Percentiles rank a stretch among this genome's conserved stretches.
Conservation (phyloP, 92 coral and sea anemone genomes). For the Ricordea florida region DNA sequence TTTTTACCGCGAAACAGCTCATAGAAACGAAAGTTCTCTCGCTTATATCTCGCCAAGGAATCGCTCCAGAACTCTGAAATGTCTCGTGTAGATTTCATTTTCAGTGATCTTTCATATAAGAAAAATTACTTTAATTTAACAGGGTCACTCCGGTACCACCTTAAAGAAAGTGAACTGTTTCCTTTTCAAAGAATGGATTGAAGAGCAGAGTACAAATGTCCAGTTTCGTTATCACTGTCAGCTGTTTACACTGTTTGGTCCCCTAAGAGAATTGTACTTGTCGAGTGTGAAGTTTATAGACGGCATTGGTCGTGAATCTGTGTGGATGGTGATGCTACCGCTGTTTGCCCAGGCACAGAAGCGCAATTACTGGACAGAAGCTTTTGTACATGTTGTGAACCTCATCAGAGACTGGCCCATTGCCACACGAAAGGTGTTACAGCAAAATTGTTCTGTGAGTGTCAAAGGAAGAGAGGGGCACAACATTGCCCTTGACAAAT, state of each 20-base stretch:
- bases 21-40: too few species aligned
- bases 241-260: conserved; percentile 50
- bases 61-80: too few species aligned
- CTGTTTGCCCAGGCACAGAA: conserved; percentile 38
- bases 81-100: too few species aligned
- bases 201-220: neutral
- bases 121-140: too few species aligned
- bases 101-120: too few species aligned
- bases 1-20: too few species aligned
- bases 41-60: too few species aligned
- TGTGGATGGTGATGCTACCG: conserved; percentile 52
- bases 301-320: conserved; percentile 41
- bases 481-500: conserved; percentile 50
- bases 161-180: too few species aligned
- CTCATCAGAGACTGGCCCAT: conserved; percentile 41
- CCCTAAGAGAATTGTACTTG: conserved; percentile 29
- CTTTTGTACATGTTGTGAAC: conserved; percentile 50
- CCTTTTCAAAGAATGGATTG: conserved; percentile 36
- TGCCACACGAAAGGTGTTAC: conserved; percentile 26
- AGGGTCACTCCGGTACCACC: too few species aligned
- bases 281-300: conserved; percentile 5
- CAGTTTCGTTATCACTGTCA: conserved; percentile 40
- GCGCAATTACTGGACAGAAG: conserved; percentile 53
- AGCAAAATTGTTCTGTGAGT: conserved; percentile 23
- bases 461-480: conserved; percentile 26